These are phyloP conservation scores for Anser cygnoides DNA, from an alignment of 2,113 vertebrate species.

Conservation along the genomic window DNA sequence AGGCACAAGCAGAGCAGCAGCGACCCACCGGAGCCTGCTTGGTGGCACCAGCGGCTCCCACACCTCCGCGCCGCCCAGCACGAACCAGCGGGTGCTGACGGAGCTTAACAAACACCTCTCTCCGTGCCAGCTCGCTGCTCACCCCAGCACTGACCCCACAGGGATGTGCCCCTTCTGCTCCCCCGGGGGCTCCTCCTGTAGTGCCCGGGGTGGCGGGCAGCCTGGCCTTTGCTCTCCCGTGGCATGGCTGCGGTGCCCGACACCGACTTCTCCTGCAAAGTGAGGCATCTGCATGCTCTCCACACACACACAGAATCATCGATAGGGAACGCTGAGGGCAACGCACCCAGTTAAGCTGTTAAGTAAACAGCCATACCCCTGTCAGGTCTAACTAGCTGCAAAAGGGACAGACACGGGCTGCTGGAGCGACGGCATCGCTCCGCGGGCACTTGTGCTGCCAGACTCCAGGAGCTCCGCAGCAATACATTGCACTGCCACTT, in stretches of 20 bases:
- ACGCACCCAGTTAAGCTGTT: neutral
- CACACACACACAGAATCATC: neutral
- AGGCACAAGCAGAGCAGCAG: neutral
- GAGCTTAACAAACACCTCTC: neutral
- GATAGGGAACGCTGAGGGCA: neutral
- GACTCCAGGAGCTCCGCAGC: neutral
- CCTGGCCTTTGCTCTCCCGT: too few relatives aligned
- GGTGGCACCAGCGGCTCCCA: neutral
- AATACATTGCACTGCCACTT: neutral
- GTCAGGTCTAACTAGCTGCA: neutral
- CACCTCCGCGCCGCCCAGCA: rapidly evolving
- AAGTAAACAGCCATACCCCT: neutral
- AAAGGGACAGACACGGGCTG: neutral
- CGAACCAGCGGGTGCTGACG: too few relatives aligned
- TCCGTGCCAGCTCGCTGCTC: neutral
- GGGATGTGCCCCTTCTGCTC: too few relatives aligned
- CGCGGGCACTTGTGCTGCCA: rapidly evolving
- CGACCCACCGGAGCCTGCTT: neutral
- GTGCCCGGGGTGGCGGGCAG: too few relatives aligned
- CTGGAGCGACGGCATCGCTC: neutral
- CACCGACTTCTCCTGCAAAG: neutral
- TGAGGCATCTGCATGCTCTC: rapidly evolving
- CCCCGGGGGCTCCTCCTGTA: too few relatives aligned
- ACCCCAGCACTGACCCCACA: too few relatives aligned
- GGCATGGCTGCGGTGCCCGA: too few relatives aligned